phyloP scores from a whole-genome alignment of 2,888 invertebrate genomes.

The Drosophila merina region DNA sequence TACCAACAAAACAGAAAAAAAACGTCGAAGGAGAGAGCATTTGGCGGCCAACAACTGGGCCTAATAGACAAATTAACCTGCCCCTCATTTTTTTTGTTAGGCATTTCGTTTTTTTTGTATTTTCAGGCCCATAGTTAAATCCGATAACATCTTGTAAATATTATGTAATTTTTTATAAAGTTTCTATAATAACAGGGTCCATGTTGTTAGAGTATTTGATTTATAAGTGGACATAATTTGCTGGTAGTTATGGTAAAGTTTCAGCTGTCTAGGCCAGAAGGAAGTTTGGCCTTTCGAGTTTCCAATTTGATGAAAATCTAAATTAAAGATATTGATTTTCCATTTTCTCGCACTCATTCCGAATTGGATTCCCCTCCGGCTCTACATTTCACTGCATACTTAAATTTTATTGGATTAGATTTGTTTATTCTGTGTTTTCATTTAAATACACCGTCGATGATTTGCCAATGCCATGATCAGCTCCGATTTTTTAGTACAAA shows the following conservation, averaged over 20 bases:
- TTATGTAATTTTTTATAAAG: slow-evolving; percentile 78
- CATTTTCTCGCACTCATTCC: slow-evolving; percentile 5
- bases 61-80: slow-evolving; percentile 79
- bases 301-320: no score
- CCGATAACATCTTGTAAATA: slow-evolving; percentile 79
- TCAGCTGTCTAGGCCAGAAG: slow-evolving; percentile 20
- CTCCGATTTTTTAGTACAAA: slow-evolving; percentile 36
- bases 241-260: slow-evolving; percentile 24
- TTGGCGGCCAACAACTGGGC: slow-evolving; percentile 52
- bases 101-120: slow-evolving; percentile 22
- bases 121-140: slow-evolving; percentile 53
- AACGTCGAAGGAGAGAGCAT: slow-evolving; percentile 35
- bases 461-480: slow-evolving; percentile 25
- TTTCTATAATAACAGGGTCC: slow-evolving; percentile 72
- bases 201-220: slow-evolving; percentile 71
- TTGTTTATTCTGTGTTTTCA: slow-evolving; percentile 51
- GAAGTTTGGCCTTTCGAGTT: neutral
- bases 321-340: neutral
- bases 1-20: slow-evolving; percentile 48
- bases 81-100: slow-evolving; percentile 16
- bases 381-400: slow-evolving; percentile 42
- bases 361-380: slow-evolving; percentile 5
- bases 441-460: slow-evolving; percentile 45
- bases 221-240: slow-evolving; percentile 61
- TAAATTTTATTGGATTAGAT: slow-evolving; percentile 54